phyloP scores from a whole-genome alignment of 2,888 invertebrate genomes.

The Acrobasis suavella region DNA sequence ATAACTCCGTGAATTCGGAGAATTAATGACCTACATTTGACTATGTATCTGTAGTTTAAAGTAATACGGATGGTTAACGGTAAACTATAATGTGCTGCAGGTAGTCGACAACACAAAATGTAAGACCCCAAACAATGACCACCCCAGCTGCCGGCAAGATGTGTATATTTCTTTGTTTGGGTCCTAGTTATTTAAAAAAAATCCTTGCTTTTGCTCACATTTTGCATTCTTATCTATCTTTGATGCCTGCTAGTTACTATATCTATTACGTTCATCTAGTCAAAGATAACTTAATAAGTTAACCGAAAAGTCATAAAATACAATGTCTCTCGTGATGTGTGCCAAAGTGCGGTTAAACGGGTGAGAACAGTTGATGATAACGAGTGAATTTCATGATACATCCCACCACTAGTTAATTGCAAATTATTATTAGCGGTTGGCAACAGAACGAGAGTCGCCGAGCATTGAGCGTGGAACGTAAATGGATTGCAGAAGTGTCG shows the following conservation, averaged over 20 bases:
- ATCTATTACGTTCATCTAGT: not conserved
- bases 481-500: conserved; percentile 39
- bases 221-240: too few species aligned
- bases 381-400: conserved; percentile 37
- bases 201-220: too few species aligned
- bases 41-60: conserved; percentile 31
- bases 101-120: too few species aligned
- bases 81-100: not conserved
- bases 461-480: conserved; percentile 42
- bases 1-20: conserved; percentile 53
- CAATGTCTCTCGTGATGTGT: conserved; percentile 35
- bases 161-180: too few species aligned
- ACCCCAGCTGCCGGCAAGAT: too few species aligned
- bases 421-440: conserved; percentile 43
- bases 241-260: too few species aligned
- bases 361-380: conserved; percentile 49
- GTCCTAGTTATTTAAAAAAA: too few species aligned
- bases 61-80: not conserved
- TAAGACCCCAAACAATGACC: too few species aligned
- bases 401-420: conserved; percentile 42
- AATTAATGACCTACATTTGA: conserved; percentile 51
- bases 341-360: conserved; percentile 33
- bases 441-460: conserved; percentile 28
- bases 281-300: conserved; percentile 25
- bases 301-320: conserved; percentile 26